Evolutionary conservation across 2,888 invertebrate genomes (phyloP).

Genomic region (Ditula angustiorana): DNA sequence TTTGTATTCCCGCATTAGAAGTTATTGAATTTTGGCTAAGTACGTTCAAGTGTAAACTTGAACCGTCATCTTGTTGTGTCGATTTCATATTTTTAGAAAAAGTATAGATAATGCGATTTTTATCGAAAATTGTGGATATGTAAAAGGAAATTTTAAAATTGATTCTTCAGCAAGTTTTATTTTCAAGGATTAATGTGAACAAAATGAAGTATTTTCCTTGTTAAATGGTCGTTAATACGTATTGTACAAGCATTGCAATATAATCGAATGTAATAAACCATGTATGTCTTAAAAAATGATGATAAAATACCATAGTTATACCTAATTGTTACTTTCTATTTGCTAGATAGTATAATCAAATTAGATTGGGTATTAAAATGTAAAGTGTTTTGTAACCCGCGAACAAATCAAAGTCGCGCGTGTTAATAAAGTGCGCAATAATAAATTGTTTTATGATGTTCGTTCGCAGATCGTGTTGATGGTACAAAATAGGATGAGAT

Average conservation of each 20-base stretch:
- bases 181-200: constrained; percentile 77
- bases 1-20: constrained; percentile 72
- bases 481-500: not conserved
- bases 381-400: constrained; percentile 39
- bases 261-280: constrained; percentile 73
- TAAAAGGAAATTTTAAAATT: constrained; percentile 67
- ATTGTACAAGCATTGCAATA: constrained; percentile 76
- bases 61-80: constrained; percentile 79
- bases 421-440: constrained; percentile 16
- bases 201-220: constrained; percentile 74
- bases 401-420: constrained; percentile 24
- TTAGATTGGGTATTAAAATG: constrained; percentile 78
- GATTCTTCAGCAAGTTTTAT: constrained; percentile 61
- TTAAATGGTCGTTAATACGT: constrained; percentile 73
- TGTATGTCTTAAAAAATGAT: constrained; percentile 66
- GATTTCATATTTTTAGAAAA: constrained; percentile 82
- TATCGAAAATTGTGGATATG: constrained; percentile 59
- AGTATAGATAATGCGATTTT: constrained; percentile 71
- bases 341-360: constrained; percentile 85
- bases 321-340: constrained; percentile 85
- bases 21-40: constrained; percentile 72
- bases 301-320: constrained; percentile 74
- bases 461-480: constrained; percentile 12
- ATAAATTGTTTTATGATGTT: constrained; percentile 14
- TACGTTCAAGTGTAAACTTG: constrained; percentile 68